Percentiles rank a stretch among this genome's conserved stretches.
phyloP scores from a whole-genome alignment of 64 coral and sea anemone species.

The Montipora sp. region DNA sequence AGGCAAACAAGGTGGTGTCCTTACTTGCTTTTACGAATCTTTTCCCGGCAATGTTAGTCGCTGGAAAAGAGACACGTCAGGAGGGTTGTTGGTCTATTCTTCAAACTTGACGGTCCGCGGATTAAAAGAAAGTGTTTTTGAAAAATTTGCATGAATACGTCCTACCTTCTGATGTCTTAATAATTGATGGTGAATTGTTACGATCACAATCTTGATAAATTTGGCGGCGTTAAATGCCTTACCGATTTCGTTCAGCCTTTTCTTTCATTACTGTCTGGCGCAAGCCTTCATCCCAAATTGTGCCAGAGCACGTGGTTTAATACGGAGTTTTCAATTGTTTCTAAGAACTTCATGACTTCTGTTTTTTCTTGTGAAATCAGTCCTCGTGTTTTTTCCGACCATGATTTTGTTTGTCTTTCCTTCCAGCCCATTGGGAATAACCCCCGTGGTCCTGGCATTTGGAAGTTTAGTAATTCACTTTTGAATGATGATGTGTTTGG shows the following conservation, averaged over 20 bases:
- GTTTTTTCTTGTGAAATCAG: not conserved
- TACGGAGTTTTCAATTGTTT: conserved; percentile 25
- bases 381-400: conserved; percentile 32
- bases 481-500: too few species aligned
- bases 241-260: not conserved
- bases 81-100: not conserved
- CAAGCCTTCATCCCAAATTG: not conserved
- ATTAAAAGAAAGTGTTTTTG: conserved; percentile 4
- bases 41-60: not conserved
- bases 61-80: not conserved
- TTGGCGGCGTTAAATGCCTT: not conserved
- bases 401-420: not conserved
- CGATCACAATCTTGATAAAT: not conserved
- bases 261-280: conserved; percentile 30
- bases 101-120: too few species aligned
- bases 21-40: not conserved
- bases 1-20: not conserved
- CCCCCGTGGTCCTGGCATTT: not conserved
- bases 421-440: not conserved
- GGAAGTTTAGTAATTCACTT: conserved; percentile 5
- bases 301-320: conserved; percentile 25
- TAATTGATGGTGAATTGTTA: not conserved
- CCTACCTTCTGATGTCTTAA: not conserved
- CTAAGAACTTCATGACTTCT: not conserved
- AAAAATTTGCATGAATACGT: not conserved